Evolutionary conservation across 2,888 invertebrate species (phyloP).

Genomic region (Tholera decimalis): DNA sequence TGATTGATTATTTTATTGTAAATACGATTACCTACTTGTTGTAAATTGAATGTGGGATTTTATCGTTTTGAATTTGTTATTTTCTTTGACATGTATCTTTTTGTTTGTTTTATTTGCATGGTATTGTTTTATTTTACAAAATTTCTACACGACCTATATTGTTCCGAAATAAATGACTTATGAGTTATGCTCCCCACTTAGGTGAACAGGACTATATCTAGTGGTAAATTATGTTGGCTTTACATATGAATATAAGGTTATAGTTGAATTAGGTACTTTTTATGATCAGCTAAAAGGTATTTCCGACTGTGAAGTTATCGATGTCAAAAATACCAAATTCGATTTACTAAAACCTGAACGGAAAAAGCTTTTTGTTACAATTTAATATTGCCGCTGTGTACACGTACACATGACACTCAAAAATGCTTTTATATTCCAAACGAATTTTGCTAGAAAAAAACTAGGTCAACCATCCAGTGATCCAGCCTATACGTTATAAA

Average conservation of each 20-base stretch:
- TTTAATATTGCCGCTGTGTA: constrained; percentile 38
- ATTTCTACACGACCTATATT: no score
- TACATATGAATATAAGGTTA: neutral
- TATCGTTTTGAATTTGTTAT: no score
- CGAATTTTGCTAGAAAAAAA: constrained; percentile 50
- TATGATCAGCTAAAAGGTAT: neutral
- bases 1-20: no score
- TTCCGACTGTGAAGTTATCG: constrained; percentile 1
- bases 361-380: constrained; percentile 49
- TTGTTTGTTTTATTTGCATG: no score
- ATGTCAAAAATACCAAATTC: constrained; percentile 15
- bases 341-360: constrained; percentile 15
- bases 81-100: no score
- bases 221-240: neutral
- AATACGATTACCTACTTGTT: no score
- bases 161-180: no score
- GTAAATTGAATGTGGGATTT: no score
- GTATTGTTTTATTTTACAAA: no score
- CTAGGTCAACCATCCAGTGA: constrained; percentile 50
- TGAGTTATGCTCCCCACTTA: constrained; percentile 5
- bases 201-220: neutral
- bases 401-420: constrained; percentile 40
- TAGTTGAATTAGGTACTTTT: neutral
- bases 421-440: constrained; percentile 54
- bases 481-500: constrained; percentile 54